Conservation (phyloP, 2,113 vertebrate species). For the Callospermophilus lateralis region DNA sequence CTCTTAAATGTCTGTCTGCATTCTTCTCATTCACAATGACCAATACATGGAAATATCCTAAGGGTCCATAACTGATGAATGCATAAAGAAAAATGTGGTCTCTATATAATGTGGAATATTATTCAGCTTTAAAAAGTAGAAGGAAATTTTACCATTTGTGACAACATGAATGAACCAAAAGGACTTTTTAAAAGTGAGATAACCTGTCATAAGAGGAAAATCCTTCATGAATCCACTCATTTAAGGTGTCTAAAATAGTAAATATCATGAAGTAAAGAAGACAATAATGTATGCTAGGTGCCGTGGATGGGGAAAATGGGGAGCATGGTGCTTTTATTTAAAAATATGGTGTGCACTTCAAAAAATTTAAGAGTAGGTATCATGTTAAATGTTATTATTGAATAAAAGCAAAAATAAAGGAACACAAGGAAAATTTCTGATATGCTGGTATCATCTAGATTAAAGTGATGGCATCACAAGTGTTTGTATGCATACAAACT, state of each 20-base stretch:
- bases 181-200: background rate
- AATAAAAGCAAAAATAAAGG: background rate
- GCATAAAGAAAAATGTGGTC: background rate
- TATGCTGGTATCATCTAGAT: background rate
- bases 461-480: background rate
- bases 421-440: background rate
- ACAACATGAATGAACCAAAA: background rate
- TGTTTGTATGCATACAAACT: background rate
- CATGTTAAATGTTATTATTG: background rate
- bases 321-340: background rate
- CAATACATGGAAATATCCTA: background rate
- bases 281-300: background rate
- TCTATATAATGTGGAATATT: background rate
- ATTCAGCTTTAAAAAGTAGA: background rate
- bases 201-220: background rate
- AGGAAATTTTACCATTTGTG: background rate
- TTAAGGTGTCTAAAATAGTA: background rate
- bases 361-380: background rate
- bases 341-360: background rate
- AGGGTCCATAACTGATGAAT: background rate
- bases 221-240: background rate
- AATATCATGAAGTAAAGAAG: background rate
- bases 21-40: background rate
- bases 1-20: background rate
- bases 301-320: background rate